Conservation (phyloP, 2,113 vertebrate species). For the Pachycephala philippinensis region DNA sequence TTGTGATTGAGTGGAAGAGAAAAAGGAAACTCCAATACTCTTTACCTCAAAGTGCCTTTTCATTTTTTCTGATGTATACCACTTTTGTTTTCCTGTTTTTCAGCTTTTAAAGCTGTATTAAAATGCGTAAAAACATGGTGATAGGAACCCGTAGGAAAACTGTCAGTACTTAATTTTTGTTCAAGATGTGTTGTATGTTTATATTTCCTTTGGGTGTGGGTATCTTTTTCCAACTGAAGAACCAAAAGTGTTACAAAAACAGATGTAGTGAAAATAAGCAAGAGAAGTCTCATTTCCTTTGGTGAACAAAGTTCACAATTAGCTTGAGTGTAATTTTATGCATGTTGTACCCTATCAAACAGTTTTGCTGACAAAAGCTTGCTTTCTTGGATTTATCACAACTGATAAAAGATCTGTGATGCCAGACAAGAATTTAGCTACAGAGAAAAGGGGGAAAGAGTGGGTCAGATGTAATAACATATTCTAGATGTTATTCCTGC, state of each 20-base stretch:
- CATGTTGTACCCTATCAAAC: slow-evolving; percentile 15
- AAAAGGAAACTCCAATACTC: not conserved
- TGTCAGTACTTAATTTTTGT: slow-evolving; percentile 14
- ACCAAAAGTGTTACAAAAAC: slow-evolving; percentile 69
- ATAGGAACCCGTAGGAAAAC: slow-evolving; percentile 50
- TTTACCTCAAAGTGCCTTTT: not conserved
- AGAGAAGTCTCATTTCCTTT: slow-evolving; percentile 54
- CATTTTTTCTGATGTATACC: not conserved
- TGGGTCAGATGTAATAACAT: slow-evolving; percentile 27
- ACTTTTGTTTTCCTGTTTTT: slow-evolving; percentile 41
- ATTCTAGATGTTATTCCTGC: slow-evolving; percentile 54
- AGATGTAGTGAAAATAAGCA: slow-evolving; percentile 67
- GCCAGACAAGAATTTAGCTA: slow-evolving; percentile 33
- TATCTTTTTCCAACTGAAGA: slow-evolving; percentile 68
- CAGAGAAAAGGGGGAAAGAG: slow-evolving; percentile 10
- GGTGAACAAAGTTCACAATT: slow-evolving; percentile 53
- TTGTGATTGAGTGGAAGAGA: not conserved
- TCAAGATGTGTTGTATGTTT: slow-evolving; percentile 42
- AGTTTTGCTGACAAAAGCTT: slow-evolving; percentile 29
- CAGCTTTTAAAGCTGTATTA: not conserved
- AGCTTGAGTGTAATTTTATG: slow-evolving; percentile 17
- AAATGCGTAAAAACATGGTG: slow-evolving; percentile 29
- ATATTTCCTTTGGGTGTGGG: slow-evolving; percentile 57
- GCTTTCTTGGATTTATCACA: slow-evolving; percentile 23
- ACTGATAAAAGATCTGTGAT: slow-evolving; percentile 56